Base-by-base conservation (phyloP, 1,140 invertebrate genomes). In the Leptoteleia sp. region DNA sequence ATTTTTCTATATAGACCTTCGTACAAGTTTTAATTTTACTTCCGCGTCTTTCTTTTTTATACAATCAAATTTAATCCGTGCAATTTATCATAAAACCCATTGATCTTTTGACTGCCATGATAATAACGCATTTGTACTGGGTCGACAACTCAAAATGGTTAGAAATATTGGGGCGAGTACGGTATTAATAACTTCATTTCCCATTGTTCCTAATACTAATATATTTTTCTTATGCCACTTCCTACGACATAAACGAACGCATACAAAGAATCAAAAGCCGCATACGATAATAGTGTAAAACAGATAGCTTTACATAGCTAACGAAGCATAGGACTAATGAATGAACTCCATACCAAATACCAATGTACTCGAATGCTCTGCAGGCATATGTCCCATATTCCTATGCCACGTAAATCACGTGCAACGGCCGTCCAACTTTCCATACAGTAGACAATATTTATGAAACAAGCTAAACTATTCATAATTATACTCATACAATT, bases 401-500 rank as follows among this genome's bases (percentile, higher is more conserved):
- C 87, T 88, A 87, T 81, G 86, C 83, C 83, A 87, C 83, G 73
- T 79, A 81, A 86, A 85, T 38, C 83, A 82, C 86, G 84, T 83
- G 84, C 67, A 83, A 87, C 87, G 85, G 83, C 82, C 82, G 81
- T 85, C 83, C 87, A 70, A 85, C 79, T 87, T 87, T 87, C 85
- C 87, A 88, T 88, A 87, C 82, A 76, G 83, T 89, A 89, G 87
- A 89, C 87, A 89, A 89, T 89, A 89, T 89, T 89, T 89, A 89
- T 88, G 82, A 88, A 80, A 88, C 83, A 87, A 88, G 79, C 79
- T 85, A 85, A 86, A 87, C 81, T 84, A 85, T 76, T 83, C 65
- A 45, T 81, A 79, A 80, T 76, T 76, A 78, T 80, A 80, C 72
- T 80, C 72, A 80, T 80, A 78, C 59, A 55, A 19, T 61, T 71